These are phyloP conservation scores for Oreocharis arfaki DNA, from an alignment of 2,113 vertebrate genomes.

Conservation along the genomic window DNA sequence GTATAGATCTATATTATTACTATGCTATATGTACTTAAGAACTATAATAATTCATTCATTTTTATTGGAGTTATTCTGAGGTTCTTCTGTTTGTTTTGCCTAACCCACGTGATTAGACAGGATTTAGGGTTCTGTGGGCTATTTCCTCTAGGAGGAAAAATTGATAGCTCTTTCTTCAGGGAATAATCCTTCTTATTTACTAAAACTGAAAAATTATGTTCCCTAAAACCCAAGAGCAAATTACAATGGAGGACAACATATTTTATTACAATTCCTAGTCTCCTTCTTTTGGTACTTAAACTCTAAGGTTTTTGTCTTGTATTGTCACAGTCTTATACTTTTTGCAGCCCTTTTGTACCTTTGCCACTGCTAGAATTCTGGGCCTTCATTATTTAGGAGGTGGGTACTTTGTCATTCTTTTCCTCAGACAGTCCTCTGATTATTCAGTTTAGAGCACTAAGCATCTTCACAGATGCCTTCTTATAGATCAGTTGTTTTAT, in stretches of 20 bases:
- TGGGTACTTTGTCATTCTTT: neutral
- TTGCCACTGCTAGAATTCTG: neutral
- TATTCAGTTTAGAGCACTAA: neutral
- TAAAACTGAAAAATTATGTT: neutral
- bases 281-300: neutral
- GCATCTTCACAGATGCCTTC: neutral
- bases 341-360: neutral
- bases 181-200: neutral
- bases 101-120: neutral
- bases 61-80: neutral
- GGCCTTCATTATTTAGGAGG: neutral
- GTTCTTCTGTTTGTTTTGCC: neutral
- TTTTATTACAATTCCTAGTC: neutral
- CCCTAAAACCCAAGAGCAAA: neutral
- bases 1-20: neutral
- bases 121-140: neutral
- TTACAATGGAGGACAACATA: neutral
- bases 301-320: neutral
- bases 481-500: neutral
- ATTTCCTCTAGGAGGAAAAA: neutral
- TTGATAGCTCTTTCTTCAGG: neutral
- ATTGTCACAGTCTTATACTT: neutral
- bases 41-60: neutral
- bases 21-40: neutral
- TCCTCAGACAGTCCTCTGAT: neutral